Evolutionary conservation across 1,140 invertebrate genomes (phyloP).

Genomic region (Drosophila busckii): DNA sequence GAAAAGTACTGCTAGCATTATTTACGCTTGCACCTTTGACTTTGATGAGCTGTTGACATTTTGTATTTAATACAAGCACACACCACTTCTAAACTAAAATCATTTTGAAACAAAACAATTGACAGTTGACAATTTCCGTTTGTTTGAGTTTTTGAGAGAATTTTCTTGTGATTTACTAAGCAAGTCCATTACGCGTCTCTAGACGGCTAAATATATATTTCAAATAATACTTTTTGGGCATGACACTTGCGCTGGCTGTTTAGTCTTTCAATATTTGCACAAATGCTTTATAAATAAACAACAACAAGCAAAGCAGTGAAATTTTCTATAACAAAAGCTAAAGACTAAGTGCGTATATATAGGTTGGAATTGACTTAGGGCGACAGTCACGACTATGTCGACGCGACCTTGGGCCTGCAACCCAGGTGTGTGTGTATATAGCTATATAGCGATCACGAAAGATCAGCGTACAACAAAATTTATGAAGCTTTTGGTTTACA

Average conservation of each 20-base stretch:
- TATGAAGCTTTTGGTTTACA: slow-evolving; percentile 17
- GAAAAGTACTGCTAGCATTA: slow-evolving; percentile 13
- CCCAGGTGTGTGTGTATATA: slow-evolving; percentile 12
- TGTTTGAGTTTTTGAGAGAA: slow-evolving; percentile 35
- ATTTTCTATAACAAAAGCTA: not conserved
- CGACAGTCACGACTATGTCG: too few species aligned
- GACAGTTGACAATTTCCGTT: slow-evolving; percentile 72
- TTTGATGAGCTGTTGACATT: slow-evolving; percentile 63
- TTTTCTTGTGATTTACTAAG: slow-evolving; percentile 36
- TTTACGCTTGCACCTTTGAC: slow-evolving; percentile 21
- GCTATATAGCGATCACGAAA: slow-evolving; percentile 7
- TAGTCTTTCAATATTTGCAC: slow-evolving; percentile 46
- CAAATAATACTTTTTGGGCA: too few species aligned
- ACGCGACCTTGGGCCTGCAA: slow-evolving; percentile 25
- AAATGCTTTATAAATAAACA: slow-evolving; percentile 23
- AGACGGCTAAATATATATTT: slow-evolving; percentile 2
- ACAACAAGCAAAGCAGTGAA: slow-evolving; percentile 2
- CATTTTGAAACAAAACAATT: slow-evolving; percentile 38
- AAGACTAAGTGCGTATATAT: not conserved
- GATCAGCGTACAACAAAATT: slow-evolving; percentile 3
- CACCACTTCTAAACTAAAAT: slow-evolving; percentile 21
- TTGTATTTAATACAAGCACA: slow-evolving; percentile 62
- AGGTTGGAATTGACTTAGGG: slow-evolving; percentile 16
- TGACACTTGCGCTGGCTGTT: slow-evolving; percentile 44
- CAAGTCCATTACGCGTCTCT: slow-evolving; percentile 50